A percentile compares a stretch with the other conserved stretches of the same genome.
These are phyloP conservation scores for Fistularia tabacaria DNA, from an alignment of 2,797 vertebrate genomes.

Conservation along the genomic window DNA sequence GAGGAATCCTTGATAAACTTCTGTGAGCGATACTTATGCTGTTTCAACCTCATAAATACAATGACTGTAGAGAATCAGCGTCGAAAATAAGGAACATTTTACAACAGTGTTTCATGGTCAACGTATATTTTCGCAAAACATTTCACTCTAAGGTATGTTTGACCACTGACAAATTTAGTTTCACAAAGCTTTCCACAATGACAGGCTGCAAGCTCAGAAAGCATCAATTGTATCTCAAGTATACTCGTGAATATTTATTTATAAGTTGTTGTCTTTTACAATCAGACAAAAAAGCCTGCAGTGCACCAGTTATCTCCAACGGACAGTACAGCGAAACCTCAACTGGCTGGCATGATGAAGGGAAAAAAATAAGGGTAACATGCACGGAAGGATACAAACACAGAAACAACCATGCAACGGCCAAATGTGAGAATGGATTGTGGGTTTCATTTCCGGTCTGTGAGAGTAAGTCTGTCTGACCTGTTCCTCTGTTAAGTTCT, in stretches of 20 bases:
- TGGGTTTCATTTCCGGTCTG: slow-evolving; percentile 48
- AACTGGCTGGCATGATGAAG: not conserved
- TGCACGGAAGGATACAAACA: slow-evolving; percentile 32
- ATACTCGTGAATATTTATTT: not conserved
- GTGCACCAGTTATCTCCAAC: slow-evolving; percentile 27
- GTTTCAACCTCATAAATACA: too few relatives aligned
- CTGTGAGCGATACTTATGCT: too few relatives aligned
- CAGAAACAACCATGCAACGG: fast-evolving
- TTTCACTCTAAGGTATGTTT: too few relatives aligned
- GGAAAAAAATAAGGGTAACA: fast-evolving
- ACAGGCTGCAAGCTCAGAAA: not conserved
- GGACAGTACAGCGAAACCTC: fast-evolving
- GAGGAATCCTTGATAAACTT: not conserved
- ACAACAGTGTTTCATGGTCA: too few relatives aligned
- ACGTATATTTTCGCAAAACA: too few relatives aligned
- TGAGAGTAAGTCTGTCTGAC: slow-evolving; percentile 40
- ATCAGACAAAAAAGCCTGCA: slow-evolving; percentile 33
- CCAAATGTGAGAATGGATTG: slow-evolving; percentile 12
- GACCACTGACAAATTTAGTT: too few relatives aligned
- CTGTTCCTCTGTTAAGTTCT: not conserved
- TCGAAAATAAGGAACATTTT: too few relatives aligned
- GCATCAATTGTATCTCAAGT: not conserved
- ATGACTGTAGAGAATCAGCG: too few relatives aligned
- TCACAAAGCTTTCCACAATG: too few relatives aligned
- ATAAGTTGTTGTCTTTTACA: not conserved